Percentiles rank a stretch among this genome's conserved stretches.
Evolutionary conservation across 1,140 invertebrate species (phyloP).

Genomic region (Pogonognathellus flavescens): DNA sequence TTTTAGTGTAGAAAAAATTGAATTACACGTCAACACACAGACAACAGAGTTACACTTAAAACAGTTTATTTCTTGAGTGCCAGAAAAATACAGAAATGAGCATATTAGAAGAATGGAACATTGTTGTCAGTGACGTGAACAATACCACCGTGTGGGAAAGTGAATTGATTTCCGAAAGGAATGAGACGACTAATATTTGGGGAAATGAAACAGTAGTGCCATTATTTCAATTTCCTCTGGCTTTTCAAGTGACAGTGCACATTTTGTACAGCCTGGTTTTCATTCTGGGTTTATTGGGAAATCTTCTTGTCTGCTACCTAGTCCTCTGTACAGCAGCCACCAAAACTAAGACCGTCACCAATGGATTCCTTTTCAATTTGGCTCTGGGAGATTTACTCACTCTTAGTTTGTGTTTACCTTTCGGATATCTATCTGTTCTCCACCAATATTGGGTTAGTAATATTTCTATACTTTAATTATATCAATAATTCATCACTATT

Average conservation of each 20-base stretch:
- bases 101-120: too few species aligned
- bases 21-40: too few species aligned
- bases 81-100: too few species aligned
- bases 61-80: too few species aligned
- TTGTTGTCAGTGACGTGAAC: too few species aligned
- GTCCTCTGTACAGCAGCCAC: slow-evolving; percentile 77
- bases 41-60: too few species aligned
- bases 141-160: too few species aligned
- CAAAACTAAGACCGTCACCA: slow-evolving; percentile 87
- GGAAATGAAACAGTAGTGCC: too few species aligned
- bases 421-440: slow-evolving; percentile 82
- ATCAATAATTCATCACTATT: not conserved
- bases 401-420: slow-evolving; percentile 87
- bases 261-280: slow-evolving; percentile 82
- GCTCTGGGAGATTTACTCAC: slow-evolving; percentile 88
- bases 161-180: too few species aligned
- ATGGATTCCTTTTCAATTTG: slow-evolving; percentile 88
- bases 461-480: not conserved
- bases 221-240: not conserved
- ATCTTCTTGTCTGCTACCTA: slow-evolving; percentile 85
- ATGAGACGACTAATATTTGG: too few species aligned
- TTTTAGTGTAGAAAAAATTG: too few species aligned
- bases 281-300: slow-evolving; percentile 81
- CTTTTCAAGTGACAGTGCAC: slow-evolving; percentile 78
- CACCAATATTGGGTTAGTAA: slow-evolving; percentile 75